phyloP scores from a whole-genome alignment of 2,113 vertebrate genomes.

The Bucco capensis region DNA sequence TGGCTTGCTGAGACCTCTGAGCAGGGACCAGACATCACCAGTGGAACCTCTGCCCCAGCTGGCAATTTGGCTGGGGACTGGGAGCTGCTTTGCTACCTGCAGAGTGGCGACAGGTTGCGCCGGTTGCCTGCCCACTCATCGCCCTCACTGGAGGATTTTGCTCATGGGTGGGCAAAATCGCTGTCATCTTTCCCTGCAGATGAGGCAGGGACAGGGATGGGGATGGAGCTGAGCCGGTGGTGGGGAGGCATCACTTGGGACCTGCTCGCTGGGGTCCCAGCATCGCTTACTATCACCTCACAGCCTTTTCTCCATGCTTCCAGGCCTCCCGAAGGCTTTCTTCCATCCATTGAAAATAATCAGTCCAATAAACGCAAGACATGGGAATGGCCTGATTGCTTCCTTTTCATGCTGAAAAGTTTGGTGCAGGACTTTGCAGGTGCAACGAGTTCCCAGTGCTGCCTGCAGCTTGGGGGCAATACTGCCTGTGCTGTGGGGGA shows the following conservation, averaged over 20 bases:
- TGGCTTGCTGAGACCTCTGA: conserved; percentile 24
- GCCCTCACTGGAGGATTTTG: neutral
- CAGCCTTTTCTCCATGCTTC: neutral
- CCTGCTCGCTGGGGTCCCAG: neutral
- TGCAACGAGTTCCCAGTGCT: fast-evolving
- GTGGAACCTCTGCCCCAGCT: neutral
- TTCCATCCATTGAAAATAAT: neutral
- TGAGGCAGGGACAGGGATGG: neutral
- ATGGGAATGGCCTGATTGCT: neutral
- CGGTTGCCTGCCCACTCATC: fast-evolving
- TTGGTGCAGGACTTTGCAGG: neutral
- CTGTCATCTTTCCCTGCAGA: neutral
- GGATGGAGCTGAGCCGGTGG: neutral
- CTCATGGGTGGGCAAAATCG: neutral
- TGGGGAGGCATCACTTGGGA: neutral
- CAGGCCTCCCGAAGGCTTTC: conserved; percentile 4
- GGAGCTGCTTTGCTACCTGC: neutral
- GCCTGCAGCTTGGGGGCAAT: fast-evolving
- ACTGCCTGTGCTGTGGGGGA: neutral
- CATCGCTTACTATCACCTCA: neutral
- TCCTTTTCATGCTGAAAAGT: neutral
- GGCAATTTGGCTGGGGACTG: neutral
- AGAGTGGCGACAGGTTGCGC: fast-evolving
- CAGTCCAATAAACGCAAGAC: neutral
- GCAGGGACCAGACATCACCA: neutral